These are phyloP conservation scores for Balearica regulorum DNA, from an alignment of 2,797 vertebrate species.

Conservation along the genomic window DNA sequence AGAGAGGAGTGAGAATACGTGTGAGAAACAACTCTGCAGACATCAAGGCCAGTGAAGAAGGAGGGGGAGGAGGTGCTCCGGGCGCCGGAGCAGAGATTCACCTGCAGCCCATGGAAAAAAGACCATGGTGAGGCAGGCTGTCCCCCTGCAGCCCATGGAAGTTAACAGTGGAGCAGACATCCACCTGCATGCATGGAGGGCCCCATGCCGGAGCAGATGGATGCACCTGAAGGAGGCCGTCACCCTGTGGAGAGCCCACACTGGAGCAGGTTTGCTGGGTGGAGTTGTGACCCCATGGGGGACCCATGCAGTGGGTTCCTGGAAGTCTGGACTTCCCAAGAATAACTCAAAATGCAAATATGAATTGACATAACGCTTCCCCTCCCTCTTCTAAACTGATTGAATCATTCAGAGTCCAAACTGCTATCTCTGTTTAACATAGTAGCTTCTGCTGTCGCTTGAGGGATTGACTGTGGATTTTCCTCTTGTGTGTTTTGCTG, in stretches of 20 bases:
- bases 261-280: neutral
- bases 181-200: neutral
- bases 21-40: no score
- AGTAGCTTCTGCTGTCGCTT: neutral
- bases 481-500: neutral
- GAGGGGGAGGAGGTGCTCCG: neutral
- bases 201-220: accelerated
- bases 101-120: accelerated
- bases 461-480: neutral
- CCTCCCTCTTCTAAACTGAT: neutral
- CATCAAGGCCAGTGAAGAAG: neutral
- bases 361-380: neutral
- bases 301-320: neutral
- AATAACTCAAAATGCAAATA: neutral
- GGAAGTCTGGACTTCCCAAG: neutral
- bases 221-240: no score
- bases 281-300: neutral
- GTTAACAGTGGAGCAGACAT: neutral
- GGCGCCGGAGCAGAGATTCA: neutral
- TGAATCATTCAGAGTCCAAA: neutral
- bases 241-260: no score
- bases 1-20: neutral
- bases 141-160: neutral
- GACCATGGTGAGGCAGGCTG: neutral
- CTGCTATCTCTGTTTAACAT: neutral